These are phyloP conservation scores for Mungos mungo DNA, from an alignment of 2,113 vertebrate genomes.

Conservation along the genomic window DNA sequence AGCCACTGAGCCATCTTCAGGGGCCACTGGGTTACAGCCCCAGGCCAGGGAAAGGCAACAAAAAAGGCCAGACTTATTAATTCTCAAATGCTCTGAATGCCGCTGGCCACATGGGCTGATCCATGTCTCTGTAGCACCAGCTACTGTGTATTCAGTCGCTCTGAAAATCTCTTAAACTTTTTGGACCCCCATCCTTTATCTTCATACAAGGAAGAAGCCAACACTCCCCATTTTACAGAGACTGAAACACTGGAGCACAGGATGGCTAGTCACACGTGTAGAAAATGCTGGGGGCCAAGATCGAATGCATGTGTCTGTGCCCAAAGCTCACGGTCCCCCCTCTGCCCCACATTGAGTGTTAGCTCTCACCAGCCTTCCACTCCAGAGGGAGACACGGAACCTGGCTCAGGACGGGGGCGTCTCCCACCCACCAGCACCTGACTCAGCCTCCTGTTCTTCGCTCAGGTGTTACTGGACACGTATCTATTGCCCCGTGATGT, in stretches of 20 bases:
- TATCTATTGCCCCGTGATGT: too few relatives aligned
- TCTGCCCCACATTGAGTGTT: too few relatives aligned
- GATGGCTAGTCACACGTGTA: neutral
- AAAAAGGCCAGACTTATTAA: too few relatives aligned
- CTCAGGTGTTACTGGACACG: neutral
- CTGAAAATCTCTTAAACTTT: too few relatives aligned
- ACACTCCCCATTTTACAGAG: neutral
- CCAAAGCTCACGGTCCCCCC: neutral
- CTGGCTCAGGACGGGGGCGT: neutral
- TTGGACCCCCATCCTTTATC: neutral
- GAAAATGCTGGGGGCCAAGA: neutral
- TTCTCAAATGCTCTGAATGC: neutral
- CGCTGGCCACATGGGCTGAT: fast-evolving
- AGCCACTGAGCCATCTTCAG: too few relatives aligned
- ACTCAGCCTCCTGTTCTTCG: fast-evolving
- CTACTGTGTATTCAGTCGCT: fast-evolving
- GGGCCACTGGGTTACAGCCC: neutral
- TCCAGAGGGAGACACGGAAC: neutral
- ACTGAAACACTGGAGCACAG: neutral
- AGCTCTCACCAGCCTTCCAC: neutral
- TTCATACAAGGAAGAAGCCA: neutral
- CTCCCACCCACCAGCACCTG: neutral
- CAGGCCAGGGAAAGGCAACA: neutral
- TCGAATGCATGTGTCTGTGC: neutral
- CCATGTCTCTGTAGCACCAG: fast-evolving